Base-by-base conservation (phyloP, 2,113 vertebrate species). In the Larimichthys polyactis region DNA sequence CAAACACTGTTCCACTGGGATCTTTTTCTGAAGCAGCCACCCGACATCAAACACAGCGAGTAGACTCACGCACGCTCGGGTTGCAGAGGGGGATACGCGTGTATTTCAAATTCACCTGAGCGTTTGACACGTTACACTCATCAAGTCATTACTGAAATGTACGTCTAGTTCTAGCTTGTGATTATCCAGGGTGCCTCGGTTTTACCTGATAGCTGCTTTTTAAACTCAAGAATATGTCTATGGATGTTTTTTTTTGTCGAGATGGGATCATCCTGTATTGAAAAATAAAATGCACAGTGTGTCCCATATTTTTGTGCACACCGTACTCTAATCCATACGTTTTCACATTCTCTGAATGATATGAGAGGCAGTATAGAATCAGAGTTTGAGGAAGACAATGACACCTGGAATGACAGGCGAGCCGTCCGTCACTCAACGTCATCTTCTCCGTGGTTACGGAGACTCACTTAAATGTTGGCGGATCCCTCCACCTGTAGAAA, bases 1-100 rank as follows among this genome's bases (percentile, higher is more conserved):
- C 93, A 95, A 94, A 95, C 92, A n/a, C 72, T 9, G 80, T 12
- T 90, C 91, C 86, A 19, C 83, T 72, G 93, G 93, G 93, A 94
- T 92, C 75, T 40, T 40, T 40, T 87, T 66, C 90, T 71, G 75
- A 79, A 89, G 88, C 88, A 89, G 84, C 89, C 89, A 91, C 88
- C 91, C 84, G 71, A 94, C 90, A 93, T 94, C 93, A 94, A 94
- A 94, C 85, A 3, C 71, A 44, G 10, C 3, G 19, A 84, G 78
- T 16, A 83, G 81, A 59, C 75, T 79, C 81, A 49, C 44, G 24
- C 86, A 62, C 71, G 62, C 78, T 69, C 60, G 11, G 82, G 44
- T 62, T 77, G 60, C 49, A 87, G 66, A 68, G 71, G 71, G 71
- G 65, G 71, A 63, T 77, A n/a, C 27, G 58, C 19, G n/a, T 75